phyloP scores from a whole-genome alignment of 2,113 vertebrate genomes.

The Alligator mississippiensis region DNA sequence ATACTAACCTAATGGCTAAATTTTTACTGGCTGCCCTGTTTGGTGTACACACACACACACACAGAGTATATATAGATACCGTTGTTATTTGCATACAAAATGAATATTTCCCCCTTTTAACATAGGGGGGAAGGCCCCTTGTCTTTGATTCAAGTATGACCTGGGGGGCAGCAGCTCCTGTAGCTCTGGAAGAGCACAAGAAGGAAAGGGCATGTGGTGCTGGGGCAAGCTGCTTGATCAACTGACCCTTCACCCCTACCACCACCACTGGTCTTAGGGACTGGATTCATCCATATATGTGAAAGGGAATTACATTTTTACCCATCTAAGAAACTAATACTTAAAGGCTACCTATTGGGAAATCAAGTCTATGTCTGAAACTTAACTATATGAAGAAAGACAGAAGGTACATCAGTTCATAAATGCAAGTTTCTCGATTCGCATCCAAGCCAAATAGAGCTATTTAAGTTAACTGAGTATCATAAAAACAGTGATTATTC shows the following conservation, averaged over 20 bases:
- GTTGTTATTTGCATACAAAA: too few species aligned
- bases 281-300: not conserved
- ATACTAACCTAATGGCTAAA: not conserved
- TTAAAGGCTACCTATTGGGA: not conserved
- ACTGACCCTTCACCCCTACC: too few species aligned
- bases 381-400: not conserved
- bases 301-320: not conserved
- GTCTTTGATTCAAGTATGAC: too few species aligned
- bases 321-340: not conserved
- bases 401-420: not conserved
- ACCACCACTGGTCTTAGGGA: not conserved
- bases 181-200: too few species aligned
- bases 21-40: not conserved
- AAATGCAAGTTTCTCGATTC: not conserved
- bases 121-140: too few species aligned
- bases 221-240: too few species aligned
- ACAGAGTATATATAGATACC: not conserved
- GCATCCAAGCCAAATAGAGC: not conserved
- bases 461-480: not conserved
- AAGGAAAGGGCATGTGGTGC: too few species aligned
- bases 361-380: not conserved
- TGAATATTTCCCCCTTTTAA: too few species aligned
- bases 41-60: not conserved
- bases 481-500: too few species aligned
- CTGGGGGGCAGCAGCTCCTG: too few species aligned